phyloP scores from a whole-genome alignment of 1,140 invertebrate genomes.

The Drusus annulatus region DNA sequence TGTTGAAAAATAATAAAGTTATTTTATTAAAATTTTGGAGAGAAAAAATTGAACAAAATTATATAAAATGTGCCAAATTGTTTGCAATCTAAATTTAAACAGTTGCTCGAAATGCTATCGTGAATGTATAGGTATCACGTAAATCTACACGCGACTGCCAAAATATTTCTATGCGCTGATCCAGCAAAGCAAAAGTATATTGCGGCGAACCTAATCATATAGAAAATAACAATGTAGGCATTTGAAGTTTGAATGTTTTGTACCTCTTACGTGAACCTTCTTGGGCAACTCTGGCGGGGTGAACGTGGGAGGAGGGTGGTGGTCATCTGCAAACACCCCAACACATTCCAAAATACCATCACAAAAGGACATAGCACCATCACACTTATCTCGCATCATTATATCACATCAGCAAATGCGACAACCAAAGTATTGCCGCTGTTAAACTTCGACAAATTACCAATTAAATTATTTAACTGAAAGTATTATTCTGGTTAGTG shows the following conservation, averaged over 20 bases:
- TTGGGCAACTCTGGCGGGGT: slow-evolving; percentile 97
- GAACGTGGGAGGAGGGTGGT: slow-evolving; percentile 94
- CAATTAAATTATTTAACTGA: too few relatives aligned
- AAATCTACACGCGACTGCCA: slow-evolving; percentile 38
- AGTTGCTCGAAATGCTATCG: slow-evolving; percentile 32
- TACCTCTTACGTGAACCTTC: slow-evolving; percentile 96
- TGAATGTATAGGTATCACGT: slow-evolving; percentile 12
- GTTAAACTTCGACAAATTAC: too few relatives aligned
- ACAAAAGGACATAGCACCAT: slow-evolving; percentile 45
- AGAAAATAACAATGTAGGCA: slow-evolving; percentile 53
- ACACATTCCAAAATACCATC: slow-evolving; percentile 72
- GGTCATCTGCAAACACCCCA: slow-evolving; percentile 92
- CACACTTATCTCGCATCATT: slow-evolving; percentile 7
- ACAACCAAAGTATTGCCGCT: not conserved
- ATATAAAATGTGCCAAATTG: slow-evolving; percentile 13
- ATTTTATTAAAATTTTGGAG: too few relatives aligned
- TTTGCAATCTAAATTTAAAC: slow-evolving; percentile 35
- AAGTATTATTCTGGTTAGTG: slow-evolving; percentile 24
- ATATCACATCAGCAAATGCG: slow-evolving; percentile 2
- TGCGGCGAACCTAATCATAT: slow-evolving; percentile 35
- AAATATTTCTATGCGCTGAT: slow-evolving; percentile 46
- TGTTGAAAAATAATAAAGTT: not conserved
- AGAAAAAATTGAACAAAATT: too few relatives aligned
- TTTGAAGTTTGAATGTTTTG: slow-evolving; percentile 60
- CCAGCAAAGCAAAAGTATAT: slow-evolving; percentile 42